Evolutionary conservation across 2,113 vertebrate species (phyloP).

Genomic region (Ptilonorhynchus violaceus): DNA sequence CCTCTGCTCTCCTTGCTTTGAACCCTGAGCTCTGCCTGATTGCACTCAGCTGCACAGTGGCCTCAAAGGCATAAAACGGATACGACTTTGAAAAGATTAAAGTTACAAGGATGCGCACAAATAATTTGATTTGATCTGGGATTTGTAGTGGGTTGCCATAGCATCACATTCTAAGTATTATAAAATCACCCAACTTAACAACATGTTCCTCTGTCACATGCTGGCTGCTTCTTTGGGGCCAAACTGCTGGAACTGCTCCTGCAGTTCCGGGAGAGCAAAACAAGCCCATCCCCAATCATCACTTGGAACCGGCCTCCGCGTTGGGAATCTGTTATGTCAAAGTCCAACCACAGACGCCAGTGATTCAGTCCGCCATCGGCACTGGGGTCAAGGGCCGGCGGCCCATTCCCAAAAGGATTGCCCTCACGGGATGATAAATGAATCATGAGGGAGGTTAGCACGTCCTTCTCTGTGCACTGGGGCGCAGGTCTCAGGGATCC

Average conservation of each 20-base stretch:
- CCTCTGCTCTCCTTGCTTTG: constrained; percentile 2
- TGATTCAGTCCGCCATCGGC: neutral
- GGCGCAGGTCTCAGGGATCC: neutral
- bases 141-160: constrained; percentile 64
- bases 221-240: constrained; percentile 3
- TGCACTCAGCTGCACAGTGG: neutral
- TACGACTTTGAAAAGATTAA: constrained; percentile 30
- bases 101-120: constrained; percentile 34
- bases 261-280: neutral
- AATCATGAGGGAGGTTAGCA: neutral
- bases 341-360: neutral
- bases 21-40: constrained; percentile 13
- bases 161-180: constrained; percentile 35
- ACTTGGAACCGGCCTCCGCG: neutral
- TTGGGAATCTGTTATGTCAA: neutral
- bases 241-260: constrained; percentile 19
- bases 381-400: neutral
- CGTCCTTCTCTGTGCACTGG: fast-evolving
- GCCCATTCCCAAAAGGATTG: neutral
- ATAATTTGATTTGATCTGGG: constrained; percentile 49
- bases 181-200: constrained; percentile 49
- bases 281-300: neutral
- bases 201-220: constrained; percentile 39
- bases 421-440: neutral
- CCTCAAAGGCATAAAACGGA: constrained; percentile 24